Evolutionary conservation across 2,888 invertebrate species (phyloP).

Genomic region (Morpho deidamia): DNA sequence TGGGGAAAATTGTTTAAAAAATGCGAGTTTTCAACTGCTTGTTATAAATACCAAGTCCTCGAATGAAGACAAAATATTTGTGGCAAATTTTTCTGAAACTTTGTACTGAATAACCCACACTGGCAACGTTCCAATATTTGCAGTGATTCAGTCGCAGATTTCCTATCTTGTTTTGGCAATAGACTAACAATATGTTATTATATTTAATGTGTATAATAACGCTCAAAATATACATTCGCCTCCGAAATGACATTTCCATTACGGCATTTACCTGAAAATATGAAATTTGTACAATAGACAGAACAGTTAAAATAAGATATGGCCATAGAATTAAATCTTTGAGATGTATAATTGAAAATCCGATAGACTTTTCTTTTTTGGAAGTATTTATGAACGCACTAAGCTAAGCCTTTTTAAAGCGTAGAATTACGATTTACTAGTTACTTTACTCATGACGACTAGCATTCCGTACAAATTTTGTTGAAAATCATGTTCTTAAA

Average conservation of each 20-base stretch:
- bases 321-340: too few species aligned
- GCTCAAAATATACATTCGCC: neutral
- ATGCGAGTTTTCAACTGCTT: conserved; percentile 13
- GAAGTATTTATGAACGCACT: too few species aligned
- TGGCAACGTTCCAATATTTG: conserved; percentile 63
- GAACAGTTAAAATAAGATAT: too few species aligned
- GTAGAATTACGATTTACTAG: too few species aligned
- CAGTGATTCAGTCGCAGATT: conserved; percentile 58
- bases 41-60: conserved; percentile 48
- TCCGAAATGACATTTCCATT: neutral
- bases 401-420: too few species aligned
- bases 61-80: conserved; percentile 53
- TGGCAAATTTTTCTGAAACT: conserved; percentile 62
- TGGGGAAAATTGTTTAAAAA: conserved; percentile 2
- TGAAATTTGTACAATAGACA: too few species aligned
- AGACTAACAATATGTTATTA: conserved; percentile 13
- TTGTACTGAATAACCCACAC: conserved; percentile 40
- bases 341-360: too few species aligned
- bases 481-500: too few species aligned
- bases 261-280: neutral
- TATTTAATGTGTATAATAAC: neutral
- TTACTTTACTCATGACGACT: too few species aligned
- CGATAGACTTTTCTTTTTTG: too few species aligned
- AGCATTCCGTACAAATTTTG: too few species aligned
- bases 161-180: conserved; percentile 62